Conservation (phyloP, 1,140 invertebrate species). For the Pseudomyrmex gracilis region DNA sequence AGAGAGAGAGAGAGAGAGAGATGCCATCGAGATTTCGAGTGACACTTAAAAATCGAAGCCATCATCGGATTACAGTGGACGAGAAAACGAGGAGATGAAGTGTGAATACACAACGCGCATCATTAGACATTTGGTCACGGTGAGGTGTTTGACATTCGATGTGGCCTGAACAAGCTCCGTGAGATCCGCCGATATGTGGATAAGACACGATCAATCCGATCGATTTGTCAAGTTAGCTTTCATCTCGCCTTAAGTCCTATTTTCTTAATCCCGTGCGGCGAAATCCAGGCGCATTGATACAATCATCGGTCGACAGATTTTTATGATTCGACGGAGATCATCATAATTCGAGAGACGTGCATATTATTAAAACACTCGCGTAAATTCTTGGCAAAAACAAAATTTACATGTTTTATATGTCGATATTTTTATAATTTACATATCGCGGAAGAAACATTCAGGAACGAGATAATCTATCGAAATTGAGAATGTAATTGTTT, state of each 20-base stretch:
- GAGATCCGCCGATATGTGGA: slow-evolving; percentile 64
- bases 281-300: slow-evolving; percentile 51
- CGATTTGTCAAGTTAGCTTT: slow-evolving; percentile 76
- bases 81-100: slow-evolving; percentile 1
- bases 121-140: slow-evolving; percentile 61
- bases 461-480: not conserved
- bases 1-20: too few species aligned
- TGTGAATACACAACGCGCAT: slow-evolving; percentile 11
- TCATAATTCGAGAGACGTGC: not conserved
- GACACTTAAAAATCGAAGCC: slow-evolving; percentile 59
- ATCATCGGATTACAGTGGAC: slow-evolving; percentile 57
- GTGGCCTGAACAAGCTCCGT: slow-evolving; percentile 11
- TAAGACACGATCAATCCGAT: slow-evolving; percentile 36
- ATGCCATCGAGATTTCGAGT: slow-evolving; percentile 65
- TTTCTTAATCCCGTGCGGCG: slow-evolving; percentile 79
- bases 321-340: slow-evolving; percentile 15
- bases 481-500: too few species aligned
- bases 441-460: not conserved
- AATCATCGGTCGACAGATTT: slow-evolving; percentile 2
- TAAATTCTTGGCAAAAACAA: slow-evolving; percentile 25
- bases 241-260: slow-evolving; percentile 67
- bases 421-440: not conserved
- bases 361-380: slow-evolving; percentile 5
- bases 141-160: slow-evolving; percentile 41
- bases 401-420: not conserved